Evolutionary conservation across 2,888 invertebrate genomes (phyloP).

Genomic region (Marronus borbonicus): DNA sequence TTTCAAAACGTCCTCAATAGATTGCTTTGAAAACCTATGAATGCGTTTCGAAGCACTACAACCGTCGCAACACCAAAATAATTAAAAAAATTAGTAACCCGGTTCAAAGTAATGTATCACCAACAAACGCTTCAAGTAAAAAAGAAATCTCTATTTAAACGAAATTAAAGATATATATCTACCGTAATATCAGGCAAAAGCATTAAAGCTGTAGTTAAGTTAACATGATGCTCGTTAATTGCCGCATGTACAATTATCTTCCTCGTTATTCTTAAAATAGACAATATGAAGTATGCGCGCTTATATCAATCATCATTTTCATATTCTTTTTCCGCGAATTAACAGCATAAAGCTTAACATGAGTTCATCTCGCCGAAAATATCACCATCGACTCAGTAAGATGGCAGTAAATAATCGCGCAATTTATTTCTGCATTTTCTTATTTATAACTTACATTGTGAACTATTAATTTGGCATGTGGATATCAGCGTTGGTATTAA

Average conservation of each 20-base stretch:
- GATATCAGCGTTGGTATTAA: conserved; percentile 15
- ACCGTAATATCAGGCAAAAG: no score
- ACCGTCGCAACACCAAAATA: no score
- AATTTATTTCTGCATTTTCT: neutral
- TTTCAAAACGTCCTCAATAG: no score
- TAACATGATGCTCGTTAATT: neutral
- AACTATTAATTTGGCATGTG: neutral
- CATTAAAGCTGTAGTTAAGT: neutral
- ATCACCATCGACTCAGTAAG: neutral
- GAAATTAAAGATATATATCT: no score
- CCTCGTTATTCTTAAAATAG: conserved; percentile 3
- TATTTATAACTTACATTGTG: conserved; percentile 20
- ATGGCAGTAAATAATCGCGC: neutral
- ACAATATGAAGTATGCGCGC: neutral
- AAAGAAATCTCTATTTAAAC: no score
- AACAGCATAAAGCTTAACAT: conserved; percentile 26
- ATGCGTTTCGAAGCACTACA: no score
- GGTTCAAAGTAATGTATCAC: no score
- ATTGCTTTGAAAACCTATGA: no score
- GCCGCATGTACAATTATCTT: neutral
- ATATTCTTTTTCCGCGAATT: conserved; percentile 1
- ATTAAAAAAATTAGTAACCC: no score
- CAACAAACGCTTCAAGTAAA: no score
- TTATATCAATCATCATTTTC: neutral
- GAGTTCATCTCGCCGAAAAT: conserved; percentile 39